These are phyloP conservation scores for Elanoides forficatus DNA, from an alignment of 2,113 vertebrate genomes.

Conservation along the genomic window DNA sequence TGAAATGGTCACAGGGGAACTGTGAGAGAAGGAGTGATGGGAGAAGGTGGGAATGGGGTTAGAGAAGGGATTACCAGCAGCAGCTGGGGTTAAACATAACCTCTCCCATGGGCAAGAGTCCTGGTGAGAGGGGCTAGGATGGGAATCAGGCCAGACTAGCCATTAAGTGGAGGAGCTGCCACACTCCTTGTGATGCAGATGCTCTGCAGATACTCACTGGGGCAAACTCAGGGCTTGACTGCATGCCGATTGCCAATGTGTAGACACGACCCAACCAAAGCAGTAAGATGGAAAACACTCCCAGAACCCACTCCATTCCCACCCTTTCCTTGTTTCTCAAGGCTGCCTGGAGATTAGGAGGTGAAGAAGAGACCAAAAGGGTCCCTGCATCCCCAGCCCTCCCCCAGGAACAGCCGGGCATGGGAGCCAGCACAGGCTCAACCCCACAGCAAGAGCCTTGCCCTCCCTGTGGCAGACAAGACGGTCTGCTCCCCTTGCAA, in stretches of 20 bases:
- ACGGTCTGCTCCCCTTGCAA: neutral
- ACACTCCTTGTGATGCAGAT: neutral
- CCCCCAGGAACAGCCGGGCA: fast-evolving
- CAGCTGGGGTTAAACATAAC: neutral
- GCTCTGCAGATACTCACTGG: neutral
- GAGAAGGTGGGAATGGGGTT: neutral
- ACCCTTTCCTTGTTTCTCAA: neutral
- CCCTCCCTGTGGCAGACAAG: neutral
- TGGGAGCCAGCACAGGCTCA: neutral
- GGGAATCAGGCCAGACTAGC: neutral
- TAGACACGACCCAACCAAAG: neutral
- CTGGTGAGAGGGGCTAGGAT: neutral
- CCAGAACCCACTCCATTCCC: neutral
- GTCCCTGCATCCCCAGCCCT: neutral
- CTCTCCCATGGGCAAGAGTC: neutral
- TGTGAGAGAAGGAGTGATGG: fast-evolving
- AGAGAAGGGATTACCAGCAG: neutral
- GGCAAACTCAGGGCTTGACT: neutral
- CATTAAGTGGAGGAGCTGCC: neutral
- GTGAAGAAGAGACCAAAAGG: neutral
- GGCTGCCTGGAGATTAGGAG: neutral
- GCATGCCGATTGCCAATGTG: fast-evolving
- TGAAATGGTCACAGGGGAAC: neutral
- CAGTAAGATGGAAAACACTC: neutral
- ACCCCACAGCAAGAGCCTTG: neutral